phyloP scores from a whole-genome alignment of 2,888 invertebrate species.

The Periphyllus acericola region DNA sequence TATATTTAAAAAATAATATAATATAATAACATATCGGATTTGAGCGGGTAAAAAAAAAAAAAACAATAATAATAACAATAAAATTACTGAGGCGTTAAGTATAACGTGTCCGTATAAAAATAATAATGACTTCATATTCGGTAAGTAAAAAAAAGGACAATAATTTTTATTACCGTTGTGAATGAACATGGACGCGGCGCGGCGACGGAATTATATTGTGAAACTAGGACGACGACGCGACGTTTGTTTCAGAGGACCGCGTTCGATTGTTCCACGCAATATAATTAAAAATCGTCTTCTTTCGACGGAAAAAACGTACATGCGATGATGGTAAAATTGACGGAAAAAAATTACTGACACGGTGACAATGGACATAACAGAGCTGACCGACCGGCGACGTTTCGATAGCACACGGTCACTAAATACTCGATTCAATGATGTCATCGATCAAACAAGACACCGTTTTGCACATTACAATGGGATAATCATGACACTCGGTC shows the following conservation, averaged over 20 bases:
- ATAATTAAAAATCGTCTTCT: conserved; percentile 59
- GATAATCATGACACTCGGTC: neutral
- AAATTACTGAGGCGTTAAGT: conserved; percentile 54
- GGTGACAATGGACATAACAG: conserved; percentile 16
- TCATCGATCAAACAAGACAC: conserved; percentile 4
- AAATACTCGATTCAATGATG: conserved; percentile 17
- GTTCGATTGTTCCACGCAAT: conserved; percentile 43
- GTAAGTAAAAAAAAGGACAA: conserved; percentile 39
- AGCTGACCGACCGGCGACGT: conserved; percentile 1
- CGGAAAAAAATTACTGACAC: conserved; percentile 28
- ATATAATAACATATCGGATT: conserved; percentile 30
- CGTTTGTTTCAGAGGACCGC: conserved; percentile 40
- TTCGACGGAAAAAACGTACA: neutral
- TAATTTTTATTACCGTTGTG: conserved; percentile 56
- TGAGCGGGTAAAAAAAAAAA: conserved; percentile 6
- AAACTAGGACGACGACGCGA: conserved; percentile 43
- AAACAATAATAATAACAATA: neutral
- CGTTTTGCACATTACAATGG: neutral
- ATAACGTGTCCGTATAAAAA: conserved; percentile 57
- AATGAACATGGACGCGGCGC: conserved; percentile 13
- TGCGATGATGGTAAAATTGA: conserved; percentile 1
- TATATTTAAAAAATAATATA: conserved; percentile 35
- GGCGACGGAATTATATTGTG: neutral
- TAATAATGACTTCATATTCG: conserved; percentile 49
- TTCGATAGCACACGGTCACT: conserved; percentile 15